Percentiles rank a stretch among this genome's conserved stretches.
Conservation (phyloP, 2,113 vertebrate genomes). For the Toxostoma redivivum region DNA sequence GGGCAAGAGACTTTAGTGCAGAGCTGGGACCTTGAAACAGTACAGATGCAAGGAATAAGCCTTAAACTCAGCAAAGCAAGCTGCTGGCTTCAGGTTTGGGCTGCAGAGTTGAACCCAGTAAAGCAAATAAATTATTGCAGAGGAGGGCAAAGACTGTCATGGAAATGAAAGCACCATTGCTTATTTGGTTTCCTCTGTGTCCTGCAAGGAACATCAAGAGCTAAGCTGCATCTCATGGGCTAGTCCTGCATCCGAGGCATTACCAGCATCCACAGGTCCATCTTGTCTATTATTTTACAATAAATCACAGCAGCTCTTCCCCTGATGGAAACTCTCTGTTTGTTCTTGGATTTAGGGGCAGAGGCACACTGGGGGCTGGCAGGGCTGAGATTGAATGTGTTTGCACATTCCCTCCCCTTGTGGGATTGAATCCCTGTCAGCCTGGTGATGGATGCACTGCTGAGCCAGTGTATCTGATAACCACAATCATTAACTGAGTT, state of each 20-base stretch:
- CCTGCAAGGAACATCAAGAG: not conserved
- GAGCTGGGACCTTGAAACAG: not conserved
- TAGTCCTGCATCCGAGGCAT: not conserved
- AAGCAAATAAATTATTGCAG: not conserved
- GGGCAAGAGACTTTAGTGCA: not conserved
- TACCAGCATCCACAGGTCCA: not conserved
- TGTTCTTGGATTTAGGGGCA: not conserved
- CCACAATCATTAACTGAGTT: conserved; percentile 38
- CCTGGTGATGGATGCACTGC: conserved; percentile 33
- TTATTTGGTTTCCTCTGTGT: not conserved
- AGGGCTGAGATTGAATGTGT: not conserved
- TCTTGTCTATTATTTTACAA: not conserved
- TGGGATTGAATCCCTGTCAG: conserved; percentile 35
- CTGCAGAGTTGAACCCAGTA: not conserved
- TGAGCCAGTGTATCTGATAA: conserved; percentile 45
- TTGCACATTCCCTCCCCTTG: conserved; percentile 20
- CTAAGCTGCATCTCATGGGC: not conserved
- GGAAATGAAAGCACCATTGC: not conserved
- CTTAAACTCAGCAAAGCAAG: not conserved
- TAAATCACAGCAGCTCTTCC: not conserved
- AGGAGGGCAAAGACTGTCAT: not conserved
- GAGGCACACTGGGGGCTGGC: not conserved
- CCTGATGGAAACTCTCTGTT: not conserved
- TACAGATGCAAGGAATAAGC: not conserved
- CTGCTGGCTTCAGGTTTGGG: not conserved